Percentiles rank a stretch among this genome's conserved stretches.
These are phyloP conservation scores for Eurosta solidaginis DNA, from an alignment of 1,140 invertebrate species.

Conservation along the genomic window DNA sequence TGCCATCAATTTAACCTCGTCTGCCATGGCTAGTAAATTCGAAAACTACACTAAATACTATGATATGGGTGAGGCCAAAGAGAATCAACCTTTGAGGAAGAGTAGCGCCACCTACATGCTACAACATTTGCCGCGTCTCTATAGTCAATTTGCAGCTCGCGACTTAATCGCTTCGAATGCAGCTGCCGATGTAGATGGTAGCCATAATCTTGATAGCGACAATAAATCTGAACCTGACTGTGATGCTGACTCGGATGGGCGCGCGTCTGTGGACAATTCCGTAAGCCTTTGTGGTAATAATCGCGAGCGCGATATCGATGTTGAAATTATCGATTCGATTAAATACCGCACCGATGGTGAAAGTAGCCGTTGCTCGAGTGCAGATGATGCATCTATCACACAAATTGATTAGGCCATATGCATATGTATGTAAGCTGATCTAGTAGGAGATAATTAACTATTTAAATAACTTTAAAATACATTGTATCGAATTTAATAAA, in stretches of 20 bases:
- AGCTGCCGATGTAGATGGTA: not conserved
- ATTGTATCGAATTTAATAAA: not conserved
- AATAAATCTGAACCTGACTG: constrained; percentile 50
- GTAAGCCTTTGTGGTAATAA: constrained; percentile 39
- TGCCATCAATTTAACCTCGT: constrained; percentile 33
- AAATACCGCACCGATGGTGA: constrained; percentile 55
- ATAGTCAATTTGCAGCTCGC: constrained; percentile 59
- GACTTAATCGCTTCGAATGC: constrained; percentile 39
- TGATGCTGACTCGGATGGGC: constrained; percentile 47
- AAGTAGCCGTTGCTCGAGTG: constrained; percentile 54
- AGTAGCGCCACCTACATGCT: constrained; percentile 64
- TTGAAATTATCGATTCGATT: constrained; percentile 57
- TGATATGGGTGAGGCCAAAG: constrained; percentile 55
- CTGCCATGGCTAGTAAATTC: constrained; percentile 41
- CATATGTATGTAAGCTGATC: not conserved
- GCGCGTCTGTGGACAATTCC: constrained; percentile 42
- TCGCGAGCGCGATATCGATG: constrained; percentile 53
- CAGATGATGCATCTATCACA: constrained; percentile 55
- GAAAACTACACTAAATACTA: constrained; percentile 59
- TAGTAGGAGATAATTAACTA: too few relatives aligned
- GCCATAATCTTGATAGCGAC: constrained; percentile 39
- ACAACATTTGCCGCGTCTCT: constrained; percentile 63
- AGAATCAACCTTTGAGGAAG: constrained; percentile 53
- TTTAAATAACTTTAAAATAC: too few relatives aligned
- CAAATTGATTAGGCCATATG: constrained; percentile 48